Evolutionary conservation across 1,140 invertebrate genomes (phyloP).

Genomic region (Drosophila willistoni): DNA sequence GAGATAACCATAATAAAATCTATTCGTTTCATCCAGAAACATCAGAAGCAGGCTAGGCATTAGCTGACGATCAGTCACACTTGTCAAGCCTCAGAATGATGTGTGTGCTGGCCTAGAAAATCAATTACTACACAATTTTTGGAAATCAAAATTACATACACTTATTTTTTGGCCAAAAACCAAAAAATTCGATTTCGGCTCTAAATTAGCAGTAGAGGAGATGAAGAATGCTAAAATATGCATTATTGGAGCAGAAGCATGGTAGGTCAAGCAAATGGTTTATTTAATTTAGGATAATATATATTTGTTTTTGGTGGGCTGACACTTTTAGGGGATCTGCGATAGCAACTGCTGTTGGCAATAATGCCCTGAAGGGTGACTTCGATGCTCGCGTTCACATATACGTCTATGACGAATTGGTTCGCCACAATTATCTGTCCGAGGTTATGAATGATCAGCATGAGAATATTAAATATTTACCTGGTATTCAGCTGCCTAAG

Average conservation of each 20-base stretch:
- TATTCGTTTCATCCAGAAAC: constrained; percentile 42
- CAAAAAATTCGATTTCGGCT: constrained; percentile 31
- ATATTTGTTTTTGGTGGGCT: neutral
- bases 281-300: neutral
- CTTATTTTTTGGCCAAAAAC: constrained; percentile 6
- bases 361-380: constrained; percentile 37
- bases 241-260: constrained; percentile 66
- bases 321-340: constrained; percentile 57
- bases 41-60: constrained; percentile 41
- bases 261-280: constrained; percentile 39
- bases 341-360: constrained; percentile 58
- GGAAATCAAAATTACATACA: constrained; percentile 19
- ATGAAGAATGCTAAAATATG: constrained; percentile 62
- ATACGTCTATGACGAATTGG: constrained; percentile 61
- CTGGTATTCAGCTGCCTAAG: constrained; percentile 53
- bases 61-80: constrained; percentile 9
- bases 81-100: neutral
- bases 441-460: constrained; percentile 62
- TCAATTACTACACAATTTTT: neutral
- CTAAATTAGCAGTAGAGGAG: constrained; percentile 29
- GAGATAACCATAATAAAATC: neutral
- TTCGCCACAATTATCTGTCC: constrained; percentile 40
- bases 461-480: constrained; percentile 68
- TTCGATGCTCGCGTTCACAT: constrained; percentile 58
- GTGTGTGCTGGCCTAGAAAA: constrained; percentile 6